Percentiles rank a stretch among this genome's conserved stretches.
These are phyloP conservation scores for Capreolus pygargus DNA, from an alignment of 2,113 vertebrate genomes.

Conservation along the genomic window DNA sequence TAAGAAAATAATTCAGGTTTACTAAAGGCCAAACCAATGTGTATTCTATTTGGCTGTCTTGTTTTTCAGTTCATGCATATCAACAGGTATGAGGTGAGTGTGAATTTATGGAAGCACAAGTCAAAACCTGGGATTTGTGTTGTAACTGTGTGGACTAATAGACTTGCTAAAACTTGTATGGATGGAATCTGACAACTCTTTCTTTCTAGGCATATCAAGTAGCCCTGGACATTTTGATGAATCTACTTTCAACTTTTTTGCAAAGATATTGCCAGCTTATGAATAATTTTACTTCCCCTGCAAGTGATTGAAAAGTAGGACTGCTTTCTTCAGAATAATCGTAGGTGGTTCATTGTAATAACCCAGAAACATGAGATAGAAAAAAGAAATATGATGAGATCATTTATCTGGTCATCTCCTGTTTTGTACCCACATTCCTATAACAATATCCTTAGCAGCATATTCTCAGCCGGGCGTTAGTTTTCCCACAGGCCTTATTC, in stretches of 20 bases:
- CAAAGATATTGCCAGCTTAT: neutral
- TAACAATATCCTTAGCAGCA: neutral
- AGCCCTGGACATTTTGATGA: neutral
- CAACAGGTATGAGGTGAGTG: neutral
- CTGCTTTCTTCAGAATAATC: neutral
- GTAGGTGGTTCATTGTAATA: neutral
- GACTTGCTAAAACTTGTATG: neutral
- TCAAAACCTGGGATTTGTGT: conserved; percentile 26
- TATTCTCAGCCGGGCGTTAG: neutral
- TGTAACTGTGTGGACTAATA: neutral
- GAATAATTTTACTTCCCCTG: neutral
- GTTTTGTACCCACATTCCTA: neutral
- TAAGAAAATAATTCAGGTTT: neutral
- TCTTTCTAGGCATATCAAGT: neutral
- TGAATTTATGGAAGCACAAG: neutral
- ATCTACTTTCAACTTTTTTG: conserved; percentile 20
- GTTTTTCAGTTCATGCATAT: conserved; percentile 11
- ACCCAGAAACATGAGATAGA: neutral
- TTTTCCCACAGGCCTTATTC: neutral
- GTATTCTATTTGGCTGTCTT: neutral
- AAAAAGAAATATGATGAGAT: neutral
- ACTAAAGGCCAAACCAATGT: neutral
- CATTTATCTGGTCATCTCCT: neutral
- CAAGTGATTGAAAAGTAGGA: neutral
- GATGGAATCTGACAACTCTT: neutral